These are phyloP conservation scores for Terrapene triunguis DNA, from an alignment of 2,113 vertebrate species.

Conservation along the genomic window DNA sequence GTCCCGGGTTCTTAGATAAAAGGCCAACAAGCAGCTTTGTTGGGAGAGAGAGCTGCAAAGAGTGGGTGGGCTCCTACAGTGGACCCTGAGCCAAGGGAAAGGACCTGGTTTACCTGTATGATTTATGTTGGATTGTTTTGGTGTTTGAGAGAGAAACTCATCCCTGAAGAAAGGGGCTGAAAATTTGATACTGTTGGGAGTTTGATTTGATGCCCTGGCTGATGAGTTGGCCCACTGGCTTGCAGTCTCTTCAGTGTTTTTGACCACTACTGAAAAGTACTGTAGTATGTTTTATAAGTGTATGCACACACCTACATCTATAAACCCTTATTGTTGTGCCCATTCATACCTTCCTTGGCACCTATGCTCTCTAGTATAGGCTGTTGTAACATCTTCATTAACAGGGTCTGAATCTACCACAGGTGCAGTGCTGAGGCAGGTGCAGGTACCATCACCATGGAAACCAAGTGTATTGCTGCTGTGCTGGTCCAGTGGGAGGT, in stretches of 20 bases:
- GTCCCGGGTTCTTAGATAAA: not conserved
- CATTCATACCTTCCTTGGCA: not conserved
- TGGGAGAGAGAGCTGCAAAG: not conserved
- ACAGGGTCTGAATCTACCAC: not conserved
- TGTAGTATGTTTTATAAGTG: not conserved
- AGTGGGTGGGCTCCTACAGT: not conserved
- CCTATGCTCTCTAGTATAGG: not conserved
- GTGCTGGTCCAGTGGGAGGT: not conserved
- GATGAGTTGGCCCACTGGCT: not conserved
- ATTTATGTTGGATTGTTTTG: not conserved
- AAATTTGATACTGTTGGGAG: not conserved
- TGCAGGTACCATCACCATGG: not conserved
- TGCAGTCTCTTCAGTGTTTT: not conserved
- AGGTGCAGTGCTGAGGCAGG: not conserved
- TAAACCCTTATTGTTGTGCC: not conserved
- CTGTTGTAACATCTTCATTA: not conserved
- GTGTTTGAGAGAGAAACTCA: not conserved
- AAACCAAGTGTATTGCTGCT: rapidly evolving
- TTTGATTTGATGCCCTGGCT: not conserved
- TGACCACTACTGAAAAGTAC: not conserved
- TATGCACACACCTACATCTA: not conserved
- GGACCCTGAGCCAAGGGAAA: not conserved
- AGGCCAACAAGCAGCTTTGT: not conserved
- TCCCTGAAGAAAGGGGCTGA: not conserved
- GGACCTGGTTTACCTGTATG: not conserved